Percentiles rank a stretch among this genome's conserved stretches.
Evolutionary conservation across 2,113 vertebrate genomes (phyloP).

Genomic region (Cichladusa arquata): DNA sequence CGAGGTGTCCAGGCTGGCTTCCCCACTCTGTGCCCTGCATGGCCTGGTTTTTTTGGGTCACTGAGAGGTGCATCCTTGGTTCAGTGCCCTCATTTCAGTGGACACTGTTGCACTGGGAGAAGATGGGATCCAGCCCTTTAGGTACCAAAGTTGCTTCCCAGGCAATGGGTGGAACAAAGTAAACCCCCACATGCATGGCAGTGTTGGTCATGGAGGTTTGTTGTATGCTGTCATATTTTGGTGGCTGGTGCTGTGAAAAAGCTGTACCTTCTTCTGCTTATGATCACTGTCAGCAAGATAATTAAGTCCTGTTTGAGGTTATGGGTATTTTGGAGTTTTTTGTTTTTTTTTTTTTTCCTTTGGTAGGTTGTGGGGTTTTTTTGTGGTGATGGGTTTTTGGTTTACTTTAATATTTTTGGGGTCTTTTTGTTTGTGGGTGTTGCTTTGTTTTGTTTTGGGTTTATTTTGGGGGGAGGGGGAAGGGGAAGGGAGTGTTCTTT

Average conservation of each 20-base stretch:
- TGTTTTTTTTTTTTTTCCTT: background rate
- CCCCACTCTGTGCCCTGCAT: background rate
- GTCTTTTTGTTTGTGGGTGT: background rate
- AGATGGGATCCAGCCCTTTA: background rate
- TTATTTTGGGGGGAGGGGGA: background rate
- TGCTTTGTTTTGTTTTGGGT: too few species aligned
- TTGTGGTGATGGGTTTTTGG: background rate
- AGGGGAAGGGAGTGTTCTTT: background rate
- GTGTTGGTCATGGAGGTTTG: background rate
- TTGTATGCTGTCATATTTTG: background rate
- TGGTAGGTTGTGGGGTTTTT: background rate
- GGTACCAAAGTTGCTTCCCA: background rate
- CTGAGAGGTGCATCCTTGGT: rapidly evolving
- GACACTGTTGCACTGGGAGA: background rate
- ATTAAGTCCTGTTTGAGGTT: background rate
- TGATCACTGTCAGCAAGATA: background rate
- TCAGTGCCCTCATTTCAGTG: background rate
- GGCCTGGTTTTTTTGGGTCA: background rate
- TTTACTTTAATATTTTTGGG: background rate
- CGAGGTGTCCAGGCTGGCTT: background rate
- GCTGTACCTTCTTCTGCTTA: background rate
- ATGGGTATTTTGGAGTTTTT: background rate
- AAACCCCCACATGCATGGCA: rapidly evolving
- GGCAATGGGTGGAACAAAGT: background rate
- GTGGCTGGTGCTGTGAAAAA: background rate